phyloP scores from a whole-genome alignment of 2,113 vertebrate species.

The Psephotus haematonotus region DNA sequence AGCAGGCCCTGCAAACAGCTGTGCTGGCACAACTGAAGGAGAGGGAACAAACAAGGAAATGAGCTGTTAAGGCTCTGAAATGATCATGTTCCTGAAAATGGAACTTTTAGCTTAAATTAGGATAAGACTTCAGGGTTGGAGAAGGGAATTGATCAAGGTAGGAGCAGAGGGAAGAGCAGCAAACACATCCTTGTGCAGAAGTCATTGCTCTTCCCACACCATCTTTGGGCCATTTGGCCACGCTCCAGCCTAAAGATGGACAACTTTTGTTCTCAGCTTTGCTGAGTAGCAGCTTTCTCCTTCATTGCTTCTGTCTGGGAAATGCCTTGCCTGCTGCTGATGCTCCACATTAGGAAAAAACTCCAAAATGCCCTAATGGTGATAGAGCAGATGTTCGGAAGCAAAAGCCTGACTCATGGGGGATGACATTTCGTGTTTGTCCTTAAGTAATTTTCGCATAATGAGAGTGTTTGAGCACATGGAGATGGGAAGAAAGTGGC shows the following conservation, averaged over 20 bases:
- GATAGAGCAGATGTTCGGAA: not conserved
- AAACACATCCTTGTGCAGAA: not conserved
- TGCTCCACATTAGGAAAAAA: not conserved
- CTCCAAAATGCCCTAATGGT: not conserved
- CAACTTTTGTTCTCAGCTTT: not conserved
- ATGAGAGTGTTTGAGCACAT: not conserved
- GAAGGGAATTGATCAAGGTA: not conserved
- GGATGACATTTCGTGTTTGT: not conserved
- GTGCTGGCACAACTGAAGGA: not conserved
- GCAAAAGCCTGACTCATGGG: not conserved
- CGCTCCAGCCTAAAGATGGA: not conserved
- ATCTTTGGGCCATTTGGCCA: not conserved
- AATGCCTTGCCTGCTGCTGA: not conserved
- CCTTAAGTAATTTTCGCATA: not conserved
- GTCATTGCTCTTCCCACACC: not conserved
- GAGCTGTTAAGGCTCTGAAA: not conserved
- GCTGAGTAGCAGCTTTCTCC: not conserved
- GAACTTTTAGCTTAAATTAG: not conserved
- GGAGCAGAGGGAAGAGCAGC: not conserved
- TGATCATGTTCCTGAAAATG: not conserved
- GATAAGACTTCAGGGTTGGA: not conserved
- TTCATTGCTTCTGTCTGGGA: not conserved
- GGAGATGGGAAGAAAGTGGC: not conserved
- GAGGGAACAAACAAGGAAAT: not conserved
- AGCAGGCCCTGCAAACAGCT: not conserved